phyloP scores from a whole-genome alignment of 2,797 vertebrate genomes.

The Takifugu ocellatus region DNA sequence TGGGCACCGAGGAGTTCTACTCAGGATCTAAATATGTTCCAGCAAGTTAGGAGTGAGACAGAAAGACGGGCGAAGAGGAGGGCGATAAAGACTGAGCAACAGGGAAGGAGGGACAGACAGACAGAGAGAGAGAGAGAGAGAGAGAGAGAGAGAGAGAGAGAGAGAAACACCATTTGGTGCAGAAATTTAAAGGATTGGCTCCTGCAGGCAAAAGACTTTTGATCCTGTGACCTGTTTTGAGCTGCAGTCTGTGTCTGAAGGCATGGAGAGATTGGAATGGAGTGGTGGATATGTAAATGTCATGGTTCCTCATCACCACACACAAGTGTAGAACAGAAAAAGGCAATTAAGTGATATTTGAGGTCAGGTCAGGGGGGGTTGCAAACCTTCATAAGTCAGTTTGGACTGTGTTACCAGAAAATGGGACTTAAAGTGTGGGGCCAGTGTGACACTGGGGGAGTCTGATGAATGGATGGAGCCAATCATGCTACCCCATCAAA shows the following conservation, averaged over 20 bases:
- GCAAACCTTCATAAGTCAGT: slow-evolving; percentile 31
- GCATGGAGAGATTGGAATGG: slow-evolving; percentile 33
- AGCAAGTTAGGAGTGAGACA: slow-evolving; percentile 58
- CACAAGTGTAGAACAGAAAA: slow-evolving; percentile 50
- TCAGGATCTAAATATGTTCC: slow-evolving; percentile 74
- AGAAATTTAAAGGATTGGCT: slow-evolving; percentile 53
- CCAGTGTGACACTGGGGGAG: background rate
- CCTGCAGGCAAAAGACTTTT: slow-evolving; percentile 56
- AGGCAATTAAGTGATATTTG: slow-evolving; percentile 63
- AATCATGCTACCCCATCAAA: slow-evolving; percentile 46
- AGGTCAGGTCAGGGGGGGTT: slow-evolving; percentile 41
- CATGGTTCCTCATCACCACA: slow-evolving; percentile 63
- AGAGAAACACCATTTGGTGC: slow-evolving; percentile 47
- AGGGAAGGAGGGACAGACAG: background rate
- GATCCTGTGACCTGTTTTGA: slow-evolving; percentile 63
- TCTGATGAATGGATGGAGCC: slow-evolving; percentile 1
- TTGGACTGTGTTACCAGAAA: slow-evolving; percentile 31
- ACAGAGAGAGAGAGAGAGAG: slow-evolving; percentile 24
- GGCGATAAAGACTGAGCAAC: slow-evolving; percentile 6
- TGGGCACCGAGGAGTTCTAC: slow-evolving; percentile 73
- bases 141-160: slow-evolving; percentile 2
- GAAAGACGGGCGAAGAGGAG: slow-evolving; percentile 11
- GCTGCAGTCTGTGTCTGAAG: slow-evolving; percentile 43
- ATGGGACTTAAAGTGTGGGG: slow-evolving; percentile 30
- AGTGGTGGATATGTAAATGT: slow-evolving; percentile 58